phyloP scores from a whole-genome alignment of 2,888 invertebrate species.

The Anodontia alba region DNA sequence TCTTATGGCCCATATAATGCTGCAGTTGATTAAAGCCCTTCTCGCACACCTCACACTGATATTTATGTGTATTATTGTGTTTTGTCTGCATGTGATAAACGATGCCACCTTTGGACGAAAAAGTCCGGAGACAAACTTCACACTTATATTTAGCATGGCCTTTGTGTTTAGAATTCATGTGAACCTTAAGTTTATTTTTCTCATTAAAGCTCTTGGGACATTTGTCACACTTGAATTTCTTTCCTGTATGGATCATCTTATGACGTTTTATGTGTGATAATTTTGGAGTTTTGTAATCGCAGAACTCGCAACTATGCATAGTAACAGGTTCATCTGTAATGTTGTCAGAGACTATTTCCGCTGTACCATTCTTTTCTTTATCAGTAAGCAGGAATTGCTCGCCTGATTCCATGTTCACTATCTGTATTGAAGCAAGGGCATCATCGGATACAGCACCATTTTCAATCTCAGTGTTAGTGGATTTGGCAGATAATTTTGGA shows the following conservation, averaged over 20 bases:
- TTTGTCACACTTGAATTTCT: constrained; percentile 39
- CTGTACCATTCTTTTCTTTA: not conserved
- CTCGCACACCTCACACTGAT: constrained; percentile 54
- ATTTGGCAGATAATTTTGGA: not conserved
- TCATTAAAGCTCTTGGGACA: constrained; percentile 42
- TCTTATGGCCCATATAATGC: constrained; percentile 56
- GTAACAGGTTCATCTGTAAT: not conserved
- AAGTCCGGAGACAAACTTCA: constrained; percentile 51
- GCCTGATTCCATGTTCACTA: constrained; percentile 47
- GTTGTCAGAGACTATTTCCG: not conserved
- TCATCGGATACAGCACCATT: not conserved
- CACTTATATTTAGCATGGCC: constrained; percentile 48
- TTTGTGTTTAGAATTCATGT: constrained; percentile 37
- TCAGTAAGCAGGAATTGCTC: constrained; percentile 29
- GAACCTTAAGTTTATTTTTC: constrained; percentile 28
- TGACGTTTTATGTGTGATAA: constrained; percentile 48
- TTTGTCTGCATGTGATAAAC: constrained; percentile 55
- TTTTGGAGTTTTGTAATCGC: constrained; percentile 49
- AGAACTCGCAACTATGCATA: constrained; percentile 37
- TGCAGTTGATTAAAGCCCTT: constrained; percentile 57
- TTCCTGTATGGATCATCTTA: constrained; percentile 39
- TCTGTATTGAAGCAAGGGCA: constrained; percentile 27
- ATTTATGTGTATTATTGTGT: constrained; percentile 55
- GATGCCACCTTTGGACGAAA: constrained; percentile 59
- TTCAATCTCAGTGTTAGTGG: not conserved